Percentiles rank a stretch among this genome's conserved stretches.
phyloP scores from a whole-genome alignment of 2,113 vertebrate species.

The Anser brachyrhynchus region DNA sequence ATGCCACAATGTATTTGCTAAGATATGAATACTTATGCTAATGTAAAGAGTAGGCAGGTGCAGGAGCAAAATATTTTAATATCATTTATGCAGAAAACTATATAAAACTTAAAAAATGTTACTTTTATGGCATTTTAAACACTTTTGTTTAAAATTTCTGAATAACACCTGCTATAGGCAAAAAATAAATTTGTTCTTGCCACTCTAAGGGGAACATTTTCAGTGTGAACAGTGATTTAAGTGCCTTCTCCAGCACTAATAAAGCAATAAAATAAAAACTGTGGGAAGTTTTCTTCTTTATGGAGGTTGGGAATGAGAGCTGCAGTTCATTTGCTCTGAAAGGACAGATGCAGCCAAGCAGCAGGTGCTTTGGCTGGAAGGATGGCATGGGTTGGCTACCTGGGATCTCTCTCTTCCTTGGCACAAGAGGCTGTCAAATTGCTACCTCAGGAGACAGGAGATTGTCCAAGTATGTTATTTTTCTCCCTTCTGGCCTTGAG shows the following conservation, averaged over 20 bases:
- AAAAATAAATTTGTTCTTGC: slow-evolving; percentile 46
- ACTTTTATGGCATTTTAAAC: slow-evolving; percentile 62
- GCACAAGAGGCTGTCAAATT: slow-evolving; percentile 32
- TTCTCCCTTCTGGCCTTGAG: neutral
- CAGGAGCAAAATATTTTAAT: slow-evolving; percentile 74
- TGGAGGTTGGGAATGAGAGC: neutral
- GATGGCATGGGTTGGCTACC: slow-evolving; percentile 28
- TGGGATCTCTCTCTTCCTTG: slow-evolving; percentile 52
- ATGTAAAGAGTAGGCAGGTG: slow-evolving; percentile 74
- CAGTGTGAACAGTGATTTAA: neutral
- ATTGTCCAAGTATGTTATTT: neutral
- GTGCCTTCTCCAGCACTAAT: neutral
- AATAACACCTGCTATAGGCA: slow-evolving; percentile 66
- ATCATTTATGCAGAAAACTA: slow-evolving; percentile 66
- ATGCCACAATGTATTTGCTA: slow-evolving; percentile 48
- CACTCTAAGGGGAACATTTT: slow-evolving; percentile 29
- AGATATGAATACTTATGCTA: slow-evolving; percentile 69
- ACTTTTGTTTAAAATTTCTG: slow-evolving; percentile 61
- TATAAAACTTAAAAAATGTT: slow-evolving; percentile 58
- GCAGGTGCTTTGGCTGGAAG: slow-evolving; percentile 26
- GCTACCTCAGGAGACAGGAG: neutral
- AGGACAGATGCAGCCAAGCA: slow-evolving; percentile 42
- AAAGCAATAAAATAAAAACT: slow-evolving; percentile 12
- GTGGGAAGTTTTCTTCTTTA: neutral
- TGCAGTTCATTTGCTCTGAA: slow-evolving; percentile 2